Evolutionary conservation across 2,113 vertebrate species (phyloP).

Genomic region (Saimiri boliviensis): DNA sequence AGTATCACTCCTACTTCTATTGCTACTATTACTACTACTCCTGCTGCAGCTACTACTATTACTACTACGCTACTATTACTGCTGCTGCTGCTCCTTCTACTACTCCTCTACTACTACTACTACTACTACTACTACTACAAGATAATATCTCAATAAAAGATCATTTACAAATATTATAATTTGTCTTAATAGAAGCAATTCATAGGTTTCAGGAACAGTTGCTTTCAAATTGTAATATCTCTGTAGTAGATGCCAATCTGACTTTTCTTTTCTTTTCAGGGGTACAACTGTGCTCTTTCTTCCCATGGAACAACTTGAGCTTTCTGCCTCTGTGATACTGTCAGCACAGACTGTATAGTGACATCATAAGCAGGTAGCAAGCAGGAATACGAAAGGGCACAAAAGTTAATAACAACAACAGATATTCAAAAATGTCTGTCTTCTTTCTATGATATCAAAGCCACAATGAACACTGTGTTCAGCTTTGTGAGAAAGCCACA

Average conservation of each 20-base stretch:
- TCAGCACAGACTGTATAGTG: constrained; percentile 15
- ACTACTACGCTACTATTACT: not conserved
- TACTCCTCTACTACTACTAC: not conserved
- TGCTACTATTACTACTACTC: not conserved
- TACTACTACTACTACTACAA: not conserved
- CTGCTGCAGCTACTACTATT: not conserved
- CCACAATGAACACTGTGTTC: not conserved
- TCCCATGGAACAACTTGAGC: not conserved
- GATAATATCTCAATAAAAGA: not conserved
- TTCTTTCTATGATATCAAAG: constrained; percentile 41
- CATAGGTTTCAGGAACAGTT: not conserved
- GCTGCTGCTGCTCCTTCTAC: not conserved
- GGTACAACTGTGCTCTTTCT: not conserved
- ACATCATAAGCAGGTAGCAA: constrained; percentile 25
- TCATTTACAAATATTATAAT: not conserved
- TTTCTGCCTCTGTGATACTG: constrained; percentile 24
- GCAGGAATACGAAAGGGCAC: not conserved
- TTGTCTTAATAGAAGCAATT: not conserved
- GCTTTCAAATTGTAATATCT: constrained; percentile 8
- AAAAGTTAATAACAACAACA: constrained; percentile 36
- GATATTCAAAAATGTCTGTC: constrained; percentile 31
- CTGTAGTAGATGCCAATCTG: not conserved
- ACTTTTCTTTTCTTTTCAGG: not conserved
- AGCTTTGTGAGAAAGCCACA: constrained; percentile 23
- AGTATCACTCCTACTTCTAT: not conserved